Percentiles rank a stretch among this genome's conserved stretches.
phyloP scores from a whole-genome alignment of 2,797 vertebrate species.

The Gila robusta region DNA sequence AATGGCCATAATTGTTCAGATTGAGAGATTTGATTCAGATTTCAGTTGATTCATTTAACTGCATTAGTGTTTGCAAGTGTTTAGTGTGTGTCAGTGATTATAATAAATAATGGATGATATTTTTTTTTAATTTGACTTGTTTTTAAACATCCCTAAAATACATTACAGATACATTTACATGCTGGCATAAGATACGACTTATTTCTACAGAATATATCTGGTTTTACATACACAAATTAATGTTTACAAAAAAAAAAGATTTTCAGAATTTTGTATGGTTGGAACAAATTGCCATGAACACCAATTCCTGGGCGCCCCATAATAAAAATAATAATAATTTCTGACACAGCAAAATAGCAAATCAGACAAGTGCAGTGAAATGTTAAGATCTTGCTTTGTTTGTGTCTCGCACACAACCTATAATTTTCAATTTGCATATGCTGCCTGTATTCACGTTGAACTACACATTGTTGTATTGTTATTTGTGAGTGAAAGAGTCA shows the following conservation, averaged over 20 bases:
- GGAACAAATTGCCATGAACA: not conserved
- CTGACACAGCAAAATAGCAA: not conserved
- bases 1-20: not conserved
- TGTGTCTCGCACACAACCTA: not conserved
- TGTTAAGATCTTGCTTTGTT: constrained; percentile 5
- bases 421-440: not conserved
- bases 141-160: not conserved
- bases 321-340: not conserved
- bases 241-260: not conserved
- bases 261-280: not conserved
- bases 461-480: not conserved
- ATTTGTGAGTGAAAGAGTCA: constrained; percentile 29
- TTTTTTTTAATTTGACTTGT: not conserved
- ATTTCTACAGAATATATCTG: not conserved
- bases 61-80: not conserved
- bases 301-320: not conserved
- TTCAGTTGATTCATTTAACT: not conserved
- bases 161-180: not conserved
- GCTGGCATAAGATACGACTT: not conserved
- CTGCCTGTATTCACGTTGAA: not conserved
- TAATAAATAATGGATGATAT: not conserved
- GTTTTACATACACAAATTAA: not conserved
- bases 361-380: not conserved
- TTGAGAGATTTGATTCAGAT: not conserved
- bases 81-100: not conserved